Conservation (phyloP, 2,797 vertebrate genomes). For the Garrulus glandarius region DNA sequence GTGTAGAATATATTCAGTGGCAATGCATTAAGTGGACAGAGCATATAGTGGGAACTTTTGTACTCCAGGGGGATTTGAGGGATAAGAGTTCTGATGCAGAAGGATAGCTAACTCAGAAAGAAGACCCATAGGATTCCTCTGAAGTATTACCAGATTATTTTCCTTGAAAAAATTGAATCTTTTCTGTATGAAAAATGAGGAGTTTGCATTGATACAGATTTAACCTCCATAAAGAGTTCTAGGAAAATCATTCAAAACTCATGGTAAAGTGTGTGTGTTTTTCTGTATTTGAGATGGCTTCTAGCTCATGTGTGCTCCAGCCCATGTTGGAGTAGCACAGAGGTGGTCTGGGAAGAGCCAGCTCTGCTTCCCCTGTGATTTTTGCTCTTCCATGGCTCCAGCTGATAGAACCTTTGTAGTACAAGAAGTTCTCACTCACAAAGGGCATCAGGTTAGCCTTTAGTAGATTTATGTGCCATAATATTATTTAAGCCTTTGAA, state of each 20-base stretch:
- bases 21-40: not conserved
- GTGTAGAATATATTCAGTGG: not conserved
- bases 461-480: not conserved
- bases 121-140: not conserved
- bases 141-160: not conserved
- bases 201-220: not conserved
- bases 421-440: not conserved
- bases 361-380: not conserved
- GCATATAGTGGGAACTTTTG: not conserved
- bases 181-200: not conserved
- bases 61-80: not conserved
- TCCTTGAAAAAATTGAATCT: accelerated
- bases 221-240: accelerated
- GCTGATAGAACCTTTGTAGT: not conserved
- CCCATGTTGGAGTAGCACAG: not conserved
- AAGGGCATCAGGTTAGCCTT: not conserved
- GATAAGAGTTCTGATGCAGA: not conserved
- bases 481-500: not conserved
- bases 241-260: not conserved
- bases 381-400: not conserved
- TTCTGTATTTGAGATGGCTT: not conserved
- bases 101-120: not conserved
- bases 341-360: not conserved
- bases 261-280: accelerated
- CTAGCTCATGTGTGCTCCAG: not conserved